Conservation (phyloP, 2,113 vertebrate genomes). For the Channa argus region DNA sequence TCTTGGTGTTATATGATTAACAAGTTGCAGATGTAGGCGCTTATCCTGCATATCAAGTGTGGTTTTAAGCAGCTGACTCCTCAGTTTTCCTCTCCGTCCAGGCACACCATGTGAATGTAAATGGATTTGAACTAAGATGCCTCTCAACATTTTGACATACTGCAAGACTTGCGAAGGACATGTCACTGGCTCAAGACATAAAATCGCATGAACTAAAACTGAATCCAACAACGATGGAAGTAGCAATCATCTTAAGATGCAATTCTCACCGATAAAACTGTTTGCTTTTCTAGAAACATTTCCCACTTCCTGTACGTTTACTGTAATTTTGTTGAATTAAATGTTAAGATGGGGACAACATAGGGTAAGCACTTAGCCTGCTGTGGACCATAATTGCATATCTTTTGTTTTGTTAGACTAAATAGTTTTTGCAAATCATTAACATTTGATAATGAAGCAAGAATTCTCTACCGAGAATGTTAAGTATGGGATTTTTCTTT, state of each 20-base stretch:
- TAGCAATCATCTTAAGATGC: neutral
- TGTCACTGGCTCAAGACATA: neutral
- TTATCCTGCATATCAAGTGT: slow-evolving; percentile 69
- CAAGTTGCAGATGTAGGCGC: slow-evolving; percentile 67
- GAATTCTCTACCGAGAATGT: too few species aligned
- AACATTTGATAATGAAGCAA: too few species aligned
- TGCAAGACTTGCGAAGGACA: slow-evolving; percentile 9
- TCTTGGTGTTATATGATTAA: slow-evolving; percentile 72
- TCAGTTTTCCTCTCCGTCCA: slow-evolving; percentile 59
- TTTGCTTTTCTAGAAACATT: neutral
- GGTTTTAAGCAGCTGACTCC: slow-evolving; percentile 70
- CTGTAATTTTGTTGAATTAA: neutral
- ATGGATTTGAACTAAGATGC: slow-evolving; percentile 64
- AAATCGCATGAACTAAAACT: neutral
- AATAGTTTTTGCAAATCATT: too few species aligned
- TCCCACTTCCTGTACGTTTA: neutral
- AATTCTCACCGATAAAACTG: neutral
- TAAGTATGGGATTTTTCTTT: too few species aligned
- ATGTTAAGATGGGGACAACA: too few species aligned
- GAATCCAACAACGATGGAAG: too few species aligned
- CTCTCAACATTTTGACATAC: slow-evolving; percentile 50
- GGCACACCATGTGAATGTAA: slow-evolving; percentile 71
- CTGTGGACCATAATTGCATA: too few species aligned
- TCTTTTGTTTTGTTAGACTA: too few species aligned
- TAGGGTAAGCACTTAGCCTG: too few species aligned